Evolutionary conservation across 1,140 invertebrate species (phyloP).

Genomic region (Aradophagus sp.): DNA sequence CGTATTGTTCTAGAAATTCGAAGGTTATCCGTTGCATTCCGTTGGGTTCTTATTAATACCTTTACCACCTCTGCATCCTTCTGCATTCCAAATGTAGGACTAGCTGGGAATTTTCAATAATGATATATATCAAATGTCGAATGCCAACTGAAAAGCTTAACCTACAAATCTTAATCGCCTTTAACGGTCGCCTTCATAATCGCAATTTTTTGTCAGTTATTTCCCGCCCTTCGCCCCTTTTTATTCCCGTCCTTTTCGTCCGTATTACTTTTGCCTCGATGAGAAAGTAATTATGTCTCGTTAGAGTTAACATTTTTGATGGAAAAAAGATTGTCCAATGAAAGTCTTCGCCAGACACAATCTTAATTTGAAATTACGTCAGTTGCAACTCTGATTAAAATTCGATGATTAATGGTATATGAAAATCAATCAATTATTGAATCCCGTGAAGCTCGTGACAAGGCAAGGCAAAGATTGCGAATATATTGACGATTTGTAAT

Average conservation of each 20-base stretch:
- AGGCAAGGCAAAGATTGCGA: too few relatives aligned
- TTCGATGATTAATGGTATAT: slow-evolving; percentile 5
- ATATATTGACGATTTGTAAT: too few relatives aligned
- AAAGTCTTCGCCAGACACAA: slow-evolving; percentile 10
- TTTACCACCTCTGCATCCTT: slow-evolving; percentile 42
- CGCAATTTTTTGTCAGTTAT: slow-evolving; percentile 24
- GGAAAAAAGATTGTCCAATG: too few relatives aligned
- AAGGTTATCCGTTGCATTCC: slow-evolving; percentile 54
- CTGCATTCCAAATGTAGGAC: slow-evolving; percentile 54
- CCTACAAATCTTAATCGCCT: slow-evolving; percentile 54
- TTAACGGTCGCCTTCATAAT: slow-evolving; percentile 42
- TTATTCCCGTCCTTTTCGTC: slow-evolving; percentile 3
- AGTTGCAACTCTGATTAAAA: too few relatives aligned
- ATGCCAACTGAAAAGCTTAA: slow-evolving; percentile 53
- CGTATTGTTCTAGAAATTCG: slow-evolving; percentile 53
- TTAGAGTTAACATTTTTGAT: background rate
- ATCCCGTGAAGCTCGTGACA: too few relatives aligned
- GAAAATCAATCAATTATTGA: too few relatives aligned
- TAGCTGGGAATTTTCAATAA: slow-evolving; percentile 57
- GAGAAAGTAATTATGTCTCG: slow-evolving; percentile 1
- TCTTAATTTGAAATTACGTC: slow-evolving; percentile 18
- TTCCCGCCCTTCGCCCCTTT: background rate
- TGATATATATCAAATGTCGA: slow-evolving; percentile 59
- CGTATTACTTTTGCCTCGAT: slow-evolving; percentile 1
- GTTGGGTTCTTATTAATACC: slow-evolving; percentile 52